Conservation (phyloP, 2,797 vertebrate genomes). For the Phyllotis vaccarum region DNA sequence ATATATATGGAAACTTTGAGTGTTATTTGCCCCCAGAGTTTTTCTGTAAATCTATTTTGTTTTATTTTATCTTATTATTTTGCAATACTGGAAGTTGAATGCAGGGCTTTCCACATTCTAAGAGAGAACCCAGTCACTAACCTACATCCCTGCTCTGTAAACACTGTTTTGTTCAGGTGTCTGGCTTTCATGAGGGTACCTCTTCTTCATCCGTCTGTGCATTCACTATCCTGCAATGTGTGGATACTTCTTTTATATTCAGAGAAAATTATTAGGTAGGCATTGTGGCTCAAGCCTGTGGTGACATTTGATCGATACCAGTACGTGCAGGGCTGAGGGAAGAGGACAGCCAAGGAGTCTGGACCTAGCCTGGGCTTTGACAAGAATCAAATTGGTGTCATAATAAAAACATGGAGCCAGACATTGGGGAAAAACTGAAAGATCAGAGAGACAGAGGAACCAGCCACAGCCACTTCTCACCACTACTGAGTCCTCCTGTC, state of each 20-base stretch:
- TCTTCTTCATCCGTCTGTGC: not conserved
- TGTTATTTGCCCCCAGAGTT: not conserved
- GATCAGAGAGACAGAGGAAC: too few species aligned
- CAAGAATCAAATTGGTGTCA: too few species aligned
- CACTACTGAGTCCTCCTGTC: too few species aligned
- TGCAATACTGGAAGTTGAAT: too few species aligned
- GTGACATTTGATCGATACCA: too few species aligned
- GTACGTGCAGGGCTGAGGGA: too few species aligned
- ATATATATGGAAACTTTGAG: not conserved
- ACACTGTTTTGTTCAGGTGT: not conserved
- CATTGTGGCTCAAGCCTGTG: not conserved
- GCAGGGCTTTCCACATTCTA: not conserved
- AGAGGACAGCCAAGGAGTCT: not conserved
- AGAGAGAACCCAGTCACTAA: not conserved
- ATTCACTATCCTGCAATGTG: slow-evolving; percentile 11
- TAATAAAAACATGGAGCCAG: too few species aligned
- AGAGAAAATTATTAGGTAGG: slow-evolving; percentile 28
- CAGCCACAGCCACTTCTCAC: too few species aligned
- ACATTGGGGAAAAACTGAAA: too few species aligned
- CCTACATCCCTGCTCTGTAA: not conserved
- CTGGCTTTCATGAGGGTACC: not conserved
- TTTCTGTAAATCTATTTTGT: slow-evolving; percentile 22
- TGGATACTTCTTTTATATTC: slow-evolving; percentile 39
- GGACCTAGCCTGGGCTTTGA: not conserved
- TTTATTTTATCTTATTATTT: not conserved